Base-by-base conservation (phyloP, 2,797 vertebrate species). In the Rousettus madagascariensis region DNA sequence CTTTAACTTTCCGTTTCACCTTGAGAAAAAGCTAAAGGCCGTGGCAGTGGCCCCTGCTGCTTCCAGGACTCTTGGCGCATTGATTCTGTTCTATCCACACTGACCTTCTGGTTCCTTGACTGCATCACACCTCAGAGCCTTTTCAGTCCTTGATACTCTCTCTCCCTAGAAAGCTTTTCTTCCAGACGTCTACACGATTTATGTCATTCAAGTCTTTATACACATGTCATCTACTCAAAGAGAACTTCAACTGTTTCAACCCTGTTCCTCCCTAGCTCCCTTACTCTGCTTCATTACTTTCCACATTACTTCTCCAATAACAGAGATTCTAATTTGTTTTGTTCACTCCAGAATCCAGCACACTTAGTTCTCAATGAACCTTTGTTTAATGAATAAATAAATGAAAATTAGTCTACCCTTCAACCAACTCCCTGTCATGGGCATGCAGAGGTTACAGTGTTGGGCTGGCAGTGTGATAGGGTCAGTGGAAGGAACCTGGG, bases 191-290 rank as follows among this genome's bases (percentile, higher is more conserved):
- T 41, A 69, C 7, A 30, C 17, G 36, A 38, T 33, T 86, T 24
- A 33, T 7, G 30, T 8, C n/a, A 74, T 20, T 65, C 71, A 49
- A 68, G 36, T 41, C 30, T 72, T 36, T 16, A 12, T 33, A 71
- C 49, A 8, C 41, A 17, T 6, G 17, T 68, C 51, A 12, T 69
- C 20, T 69, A 53, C 74, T 74, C 30, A 12, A 33, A 79, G 30
- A 86, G 10, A 72, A 63, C 55, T 41, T n/a, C 6, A 4, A 55
- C 33, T 12, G 24, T 38, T 65, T 74, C 3, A 0, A 15, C 20
- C 16, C 0, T 2, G 0, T 11, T 0, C 1, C 74, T 55, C 28
- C 46, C 17, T 28, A 17, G n/a, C 22, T 51, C 28, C 24, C 8
- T 24, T 8, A 19, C 57, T 72, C n/a, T 49, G 28, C 30, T 68